Evolutionary conservation across 1,140 invertebrate species (phyloP), one percentile per base, ranked within the genome.

Genomic region (Saccostrea echinata): DNA sequence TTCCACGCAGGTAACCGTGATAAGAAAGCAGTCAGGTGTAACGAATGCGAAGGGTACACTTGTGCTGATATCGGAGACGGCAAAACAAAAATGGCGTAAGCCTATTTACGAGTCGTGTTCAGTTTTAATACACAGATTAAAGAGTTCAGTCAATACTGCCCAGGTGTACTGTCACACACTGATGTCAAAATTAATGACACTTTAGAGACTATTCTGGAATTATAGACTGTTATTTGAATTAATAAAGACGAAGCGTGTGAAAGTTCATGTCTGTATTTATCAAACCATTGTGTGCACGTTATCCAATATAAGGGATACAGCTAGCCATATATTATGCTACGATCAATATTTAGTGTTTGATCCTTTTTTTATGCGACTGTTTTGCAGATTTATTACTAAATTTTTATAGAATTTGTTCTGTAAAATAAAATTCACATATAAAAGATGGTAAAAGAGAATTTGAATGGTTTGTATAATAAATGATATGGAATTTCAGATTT

Each of bases 111-210:
- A n/a, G n/a, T n/a, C n/a, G n/a, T n/a, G n/a, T n/a, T n/a, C n/a
- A n/a, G n/a, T n/a, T n/a, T n/a, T n/a, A n/a, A n/a, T 43, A 9
- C 43, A 43, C 43, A 9, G 43, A 8, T 43, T 43, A 43, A 43
- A 4, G 43, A 4, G 43, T 43, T 43, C 9, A 43, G 43, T 43
- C 43, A 43, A 43, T 43, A 43, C 43, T 43, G 43, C 43, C 1
- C 55, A 61, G 55, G 55, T 61, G 55, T n/a, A 61, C n/a, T 6
- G n/a, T 61, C 55, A 21, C 55, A 61, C 55, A 76, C 18, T 76
- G 11, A 76, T 76, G 30, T 76, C 30, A 33, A 76, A 76, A 76
- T 76, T 30, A 30, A 76, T 76, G 68, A 33, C 68, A 76, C 30
- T 30, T 27, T 35, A 76, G 27, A 11, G 68, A 16, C 27, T 35